phyloP scores from a whole-genome alignment of 2,888 invertebrate genomes.

The Melinaea marsaeus region DNA sequence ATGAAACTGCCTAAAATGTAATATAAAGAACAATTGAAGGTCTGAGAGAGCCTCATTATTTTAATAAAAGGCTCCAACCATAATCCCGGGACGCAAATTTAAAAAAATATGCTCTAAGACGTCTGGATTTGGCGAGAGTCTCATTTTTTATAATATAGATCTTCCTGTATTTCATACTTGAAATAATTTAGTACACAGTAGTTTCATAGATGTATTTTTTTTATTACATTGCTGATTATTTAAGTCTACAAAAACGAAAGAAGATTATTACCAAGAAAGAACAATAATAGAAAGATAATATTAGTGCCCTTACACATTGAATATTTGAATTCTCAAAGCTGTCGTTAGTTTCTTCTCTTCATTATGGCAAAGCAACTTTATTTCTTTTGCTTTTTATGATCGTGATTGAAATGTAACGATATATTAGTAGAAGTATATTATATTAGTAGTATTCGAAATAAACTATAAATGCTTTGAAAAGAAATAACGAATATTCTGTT shows the following conservation, averaged over 20 bases:
- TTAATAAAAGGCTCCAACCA: conserved; percentile 19
- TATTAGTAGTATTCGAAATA: neutral
- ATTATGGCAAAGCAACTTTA: neutral
- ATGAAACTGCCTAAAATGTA: conserved; percentile 1
- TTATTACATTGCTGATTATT: too few species aligned
- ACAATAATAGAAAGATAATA: too few species aligned
- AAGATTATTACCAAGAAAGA: too few species aligned
- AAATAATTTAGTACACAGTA: neutral
- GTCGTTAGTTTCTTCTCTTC: neutral
- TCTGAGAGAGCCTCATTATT: conserved; percentile 18
- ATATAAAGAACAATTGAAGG: neutral
- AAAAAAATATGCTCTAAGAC: neutral
- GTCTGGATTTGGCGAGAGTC: neutral
- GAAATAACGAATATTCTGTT: neutral
- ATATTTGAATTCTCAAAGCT: neutral
- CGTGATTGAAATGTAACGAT: neutral
- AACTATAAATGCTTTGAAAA: neutral
- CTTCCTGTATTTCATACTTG: neutral
- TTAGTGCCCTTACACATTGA: neutral
- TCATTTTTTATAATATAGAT: neutral
- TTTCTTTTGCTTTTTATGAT: conserved; percentile 2
- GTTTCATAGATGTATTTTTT: too few species aligned
- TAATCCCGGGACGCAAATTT: conserved; percentile 23
- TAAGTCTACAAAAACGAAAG: too few species aligned
- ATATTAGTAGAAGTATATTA: too few species aligned